Percentiles rank a stretch among this genome's conserved stretches.
These are phyloP conservation scores for Callimico goeldii DNA, from an alignment of 2,797 vertebrate species.

Conservation along the genomic window DNA sequence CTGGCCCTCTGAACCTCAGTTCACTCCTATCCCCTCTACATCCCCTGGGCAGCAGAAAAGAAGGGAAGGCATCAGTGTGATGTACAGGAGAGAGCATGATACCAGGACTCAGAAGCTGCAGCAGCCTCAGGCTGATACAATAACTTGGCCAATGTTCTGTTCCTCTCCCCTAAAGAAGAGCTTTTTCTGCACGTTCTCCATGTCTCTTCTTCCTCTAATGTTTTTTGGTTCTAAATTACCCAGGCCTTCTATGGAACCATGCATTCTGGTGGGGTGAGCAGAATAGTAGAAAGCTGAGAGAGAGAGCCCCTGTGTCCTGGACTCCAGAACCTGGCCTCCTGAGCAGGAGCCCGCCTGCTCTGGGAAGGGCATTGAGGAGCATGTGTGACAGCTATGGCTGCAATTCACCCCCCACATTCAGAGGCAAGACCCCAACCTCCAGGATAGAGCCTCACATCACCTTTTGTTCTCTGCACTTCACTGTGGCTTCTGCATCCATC, in stretches of 20 bases:
- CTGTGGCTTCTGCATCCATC: slow-evolving; percentile 43
- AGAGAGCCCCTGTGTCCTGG: not conserved
- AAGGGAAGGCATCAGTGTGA: not conserved
- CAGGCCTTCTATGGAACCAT: not conserved
- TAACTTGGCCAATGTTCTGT: not conserved
- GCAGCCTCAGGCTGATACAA: not conserved
- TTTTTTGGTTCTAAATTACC: not conserved
- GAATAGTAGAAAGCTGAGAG: not conserved
- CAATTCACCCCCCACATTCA: rapidly evolving
- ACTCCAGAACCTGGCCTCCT: not conserved
- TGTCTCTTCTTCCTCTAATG: not conserved
- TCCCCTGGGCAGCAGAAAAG: not conserved
- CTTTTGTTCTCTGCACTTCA: not conserved
- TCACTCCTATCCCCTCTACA: not conserved
- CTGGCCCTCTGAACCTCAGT: not conserved
- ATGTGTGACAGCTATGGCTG: not conserved
- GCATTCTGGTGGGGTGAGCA: not conserved
- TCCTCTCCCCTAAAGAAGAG: not conserved
- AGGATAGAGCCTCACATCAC: slow-evolving; percentile 22
- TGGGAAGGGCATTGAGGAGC: no score
- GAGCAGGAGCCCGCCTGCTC: not conserved
- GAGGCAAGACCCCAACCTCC: not conserved
- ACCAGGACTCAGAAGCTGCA: not conserved
- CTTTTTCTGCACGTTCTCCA: not conserved
- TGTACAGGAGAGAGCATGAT: not conserved